Base-by-base conservation (phyloP, 2,888 invertebrate genomes). In the Aspidiotus rigidus region DNA sequence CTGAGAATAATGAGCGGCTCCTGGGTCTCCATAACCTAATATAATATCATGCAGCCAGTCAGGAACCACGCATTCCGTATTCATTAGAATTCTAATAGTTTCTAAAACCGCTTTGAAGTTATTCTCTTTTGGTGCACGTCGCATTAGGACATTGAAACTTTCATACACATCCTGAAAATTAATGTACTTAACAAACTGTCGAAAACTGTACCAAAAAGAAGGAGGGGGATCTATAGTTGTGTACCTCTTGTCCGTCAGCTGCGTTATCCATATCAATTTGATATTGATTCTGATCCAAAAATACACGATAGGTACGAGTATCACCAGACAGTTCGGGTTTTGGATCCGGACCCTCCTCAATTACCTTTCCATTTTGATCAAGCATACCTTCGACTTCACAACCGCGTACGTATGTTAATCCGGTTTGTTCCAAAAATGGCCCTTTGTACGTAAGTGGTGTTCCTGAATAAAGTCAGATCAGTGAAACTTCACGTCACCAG, bases 81-180 rank as follows among this genome's bases (percentile, higher is more conserved):
- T 99, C 96, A 99, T 97, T 73, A 99, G 83, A 79, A 98, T 95
- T 3, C 99, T 83, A 71, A 99, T 99, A 0, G 99, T 99, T 79
- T 98, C 97, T 74, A 99, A 80, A 0, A 99, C 99, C 0, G 99
- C 99, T 80, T 99, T 99, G 80, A 99, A 99, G 79, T 99, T 99
- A 78, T 99, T 99, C 80, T 99, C 97, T 77, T 99, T 99, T 0
- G 99, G 98, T 78, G 98, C 98, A n/a, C 99, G 84, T 53, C 99
- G 84, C 86, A 99, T 90, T 70, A 99, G 85, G 64, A 99, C 88
- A 78, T 97, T 99, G 79, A 99, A 99, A 11, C 89, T 87, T 76
- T 90, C 90, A 78, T 93, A 93, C 0, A 92, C 87, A 77, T 93
- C 91, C 80, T 85, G 83, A 56, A 41, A 40, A 54, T 41, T 17